Evolutionary conservation across 2,888 invertebrate genomes (phyloP).

Genomic region (Acronicta psi): DNA sequence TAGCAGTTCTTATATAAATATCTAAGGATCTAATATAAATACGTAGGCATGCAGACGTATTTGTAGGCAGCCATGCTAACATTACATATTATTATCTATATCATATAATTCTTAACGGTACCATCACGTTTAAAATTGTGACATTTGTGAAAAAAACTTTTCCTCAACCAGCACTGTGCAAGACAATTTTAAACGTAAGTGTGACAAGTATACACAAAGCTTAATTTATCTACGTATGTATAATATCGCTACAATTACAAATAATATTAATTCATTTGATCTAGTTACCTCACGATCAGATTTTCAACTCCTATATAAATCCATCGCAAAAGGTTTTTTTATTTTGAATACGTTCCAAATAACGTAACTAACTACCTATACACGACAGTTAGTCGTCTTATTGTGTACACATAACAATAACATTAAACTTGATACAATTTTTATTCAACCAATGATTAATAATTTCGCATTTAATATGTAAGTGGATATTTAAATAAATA

Average conservation of each 20-base stretch:
- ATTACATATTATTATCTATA: conserved; percentile 25
- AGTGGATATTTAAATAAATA: conserved; percentile 18
- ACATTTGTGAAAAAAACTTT: conserved; percentile 25
- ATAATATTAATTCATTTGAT: conserved; percentile 80
- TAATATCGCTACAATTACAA: conserved; percentile 63
- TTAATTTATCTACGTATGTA: conserved; percentile 70
- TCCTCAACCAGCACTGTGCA: conserved; percentile 27
- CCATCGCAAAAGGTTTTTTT: conserved; percentile 42
- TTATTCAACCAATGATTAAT: conserved; percentile 19
- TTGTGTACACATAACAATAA: conserved; percentile 43
- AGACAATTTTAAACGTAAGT: conserved; percentile 57
- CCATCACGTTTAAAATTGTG: conserved; percentile 55
- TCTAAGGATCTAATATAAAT: conserved; percentile 53
- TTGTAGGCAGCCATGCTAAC: conserved; percentile 35
- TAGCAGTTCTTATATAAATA: conserved; percentile 45
- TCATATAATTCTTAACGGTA: conserved; percentile 38
- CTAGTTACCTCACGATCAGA: conserved; percentile 71
- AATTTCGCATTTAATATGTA: conserved; percentile 23
- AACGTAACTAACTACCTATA: conserved; percentile 37
- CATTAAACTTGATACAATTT: conserved; percentile 30
- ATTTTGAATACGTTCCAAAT: conserved; percentile 41
- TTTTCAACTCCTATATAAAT: conserved; percentile 46
- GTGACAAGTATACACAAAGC: conserved; percentile 50
- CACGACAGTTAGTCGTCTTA: conserved; percentile 43
- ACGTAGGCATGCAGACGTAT: conserved; percentile 45